Conservation (phyloP, 2,888 invertebrate genomes). For the Lottia gigantea region DNA sequence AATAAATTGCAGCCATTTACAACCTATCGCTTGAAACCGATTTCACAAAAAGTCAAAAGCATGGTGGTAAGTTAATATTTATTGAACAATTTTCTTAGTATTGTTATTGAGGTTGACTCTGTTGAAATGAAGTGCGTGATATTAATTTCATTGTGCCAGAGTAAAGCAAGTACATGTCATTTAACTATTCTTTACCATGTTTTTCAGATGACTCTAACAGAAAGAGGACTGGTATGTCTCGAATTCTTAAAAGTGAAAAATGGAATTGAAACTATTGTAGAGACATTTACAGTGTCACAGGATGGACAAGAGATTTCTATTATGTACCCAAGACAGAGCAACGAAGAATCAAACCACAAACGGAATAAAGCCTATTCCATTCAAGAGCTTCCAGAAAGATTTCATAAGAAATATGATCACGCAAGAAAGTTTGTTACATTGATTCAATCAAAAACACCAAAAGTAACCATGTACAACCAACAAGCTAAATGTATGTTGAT, state of each 20-base stretch:
- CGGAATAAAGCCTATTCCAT: not conserved
- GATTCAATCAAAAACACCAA: not conserved
- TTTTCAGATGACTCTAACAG: conserved; percentile 1
- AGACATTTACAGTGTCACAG: not conserved
- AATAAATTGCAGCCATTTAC: not conserved
- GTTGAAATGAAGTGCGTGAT: too few relatives aligned
- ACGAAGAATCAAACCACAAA: not conserved
- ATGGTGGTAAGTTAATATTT: not conserved
- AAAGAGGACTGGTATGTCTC: not conserved
- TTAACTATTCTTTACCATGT: not conserved
- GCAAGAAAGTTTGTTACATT: conserved; percentile 3
- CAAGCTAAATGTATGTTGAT: conserved; percentile 8
- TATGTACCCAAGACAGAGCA: not conserved
- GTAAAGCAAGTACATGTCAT: too few relatives aligned
- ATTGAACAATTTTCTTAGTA: too few relatives aligned
- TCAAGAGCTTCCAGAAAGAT: not conserved
- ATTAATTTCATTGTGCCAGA: too few relatives aligned
- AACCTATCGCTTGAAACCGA: not conserved
- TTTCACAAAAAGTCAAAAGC: not conserved
- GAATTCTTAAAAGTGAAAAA: not conserved
- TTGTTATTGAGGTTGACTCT: too few relatives aligned
- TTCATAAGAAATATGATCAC: not conserved
- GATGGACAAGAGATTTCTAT: not conserved
- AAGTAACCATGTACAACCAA: conserved; percentile 1
- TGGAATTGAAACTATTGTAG: not conserved